A percentile compares a stretch with the other conserved stretches of the same genome.
Conservation (phyloP, 2,113 vertebrate genomes). For the Phalacrocorax aristotelis region DNA sequence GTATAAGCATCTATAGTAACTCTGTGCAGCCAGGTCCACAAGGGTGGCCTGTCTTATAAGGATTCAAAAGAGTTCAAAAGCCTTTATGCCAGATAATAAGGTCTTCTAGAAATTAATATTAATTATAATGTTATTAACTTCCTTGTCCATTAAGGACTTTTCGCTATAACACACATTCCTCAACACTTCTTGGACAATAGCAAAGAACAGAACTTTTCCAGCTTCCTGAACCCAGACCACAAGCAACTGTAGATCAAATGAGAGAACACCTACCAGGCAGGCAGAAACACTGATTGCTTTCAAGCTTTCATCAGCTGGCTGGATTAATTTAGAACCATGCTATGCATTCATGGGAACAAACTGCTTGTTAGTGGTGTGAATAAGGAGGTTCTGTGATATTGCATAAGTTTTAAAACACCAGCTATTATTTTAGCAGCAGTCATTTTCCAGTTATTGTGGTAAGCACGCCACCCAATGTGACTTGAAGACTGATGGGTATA, state of each 20-base stretch:
- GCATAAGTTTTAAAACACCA: neutral
- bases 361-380: neutral
- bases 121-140: neutral
- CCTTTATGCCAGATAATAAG: neutral
- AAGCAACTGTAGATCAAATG: neutral
- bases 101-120: neutral
- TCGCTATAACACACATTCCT: neutral
- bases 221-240: neutral
- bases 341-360: neutral
- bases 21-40: neutral
- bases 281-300: neutral
- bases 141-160: neutral
- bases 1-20: neutral
- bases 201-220: neutral
- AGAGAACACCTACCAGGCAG: neutral
- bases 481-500: neutral
- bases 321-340: neutral
- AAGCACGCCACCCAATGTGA: neutral
- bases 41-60: neutral
- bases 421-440: neutral
- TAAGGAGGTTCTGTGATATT: neutral
- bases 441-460: neutral
- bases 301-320: neutral
- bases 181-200: neutral
- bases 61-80: neutral